A percentile compares a stretch with the other conserved stretches of the same genome.
These are phyloP conservation scores for Drosophila truncata DNA, from an alignment of 1,140 invertebrate species.

Conservation along the genomic window DNA sequence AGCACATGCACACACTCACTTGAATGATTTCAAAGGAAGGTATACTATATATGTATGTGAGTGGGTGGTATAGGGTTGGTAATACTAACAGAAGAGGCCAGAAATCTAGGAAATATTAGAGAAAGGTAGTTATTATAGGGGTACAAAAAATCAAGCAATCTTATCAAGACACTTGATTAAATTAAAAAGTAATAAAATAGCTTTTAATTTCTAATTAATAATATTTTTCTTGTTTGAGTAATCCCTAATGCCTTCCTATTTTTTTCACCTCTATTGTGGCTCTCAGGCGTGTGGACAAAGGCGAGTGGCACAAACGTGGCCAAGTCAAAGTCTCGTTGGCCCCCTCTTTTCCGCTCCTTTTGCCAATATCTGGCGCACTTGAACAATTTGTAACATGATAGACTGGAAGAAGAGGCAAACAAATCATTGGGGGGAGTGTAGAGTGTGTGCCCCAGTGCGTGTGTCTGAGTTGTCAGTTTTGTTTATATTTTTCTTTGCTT, in stretches of 20 bases:
- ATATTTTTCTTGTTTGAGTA: too few species aligned
- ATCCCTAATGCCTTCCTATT: not conserved
- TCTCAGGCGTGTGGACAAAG: constrained; percentile 68
- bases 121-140: too few species aligned
- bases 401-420: constrained; percentile 65
- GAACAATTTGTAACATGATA: constrained; percentile 81
- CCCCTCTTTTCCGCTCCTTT: not conserved
- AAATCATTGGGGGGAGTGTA: constrained; percentile 53
- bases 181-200: too few species aligned
- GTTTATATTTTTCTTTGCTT: constrained; percentile 81
- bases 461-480: constrained; percentile 50
- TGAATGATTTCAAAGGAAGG: constrained; percentile 51
- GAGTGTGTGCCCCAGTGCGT: constrained; percentile 10
- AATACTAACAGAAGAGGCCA: not conserved
- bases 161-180: too few species aligned
- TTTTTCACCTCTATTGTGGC: not conserved
- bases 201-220: too few species aligned
- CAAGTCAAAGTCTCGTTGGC: constrained; percentile 60
- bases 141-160: too few species aligned
- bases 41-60: not conserved
- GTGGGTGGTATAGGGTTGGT: not conserved
- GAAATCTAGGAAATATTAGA: not conserved
- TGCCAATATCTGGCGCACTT: constrained; percentile 76
- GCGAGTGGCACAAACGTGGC: constrained; percentile 58
- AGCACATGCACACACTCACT: constrained; percentile 31